Base-by-base conservation (phyloP, 2,797 vertebrate species). In the Meriones psammophilus region DNA sequence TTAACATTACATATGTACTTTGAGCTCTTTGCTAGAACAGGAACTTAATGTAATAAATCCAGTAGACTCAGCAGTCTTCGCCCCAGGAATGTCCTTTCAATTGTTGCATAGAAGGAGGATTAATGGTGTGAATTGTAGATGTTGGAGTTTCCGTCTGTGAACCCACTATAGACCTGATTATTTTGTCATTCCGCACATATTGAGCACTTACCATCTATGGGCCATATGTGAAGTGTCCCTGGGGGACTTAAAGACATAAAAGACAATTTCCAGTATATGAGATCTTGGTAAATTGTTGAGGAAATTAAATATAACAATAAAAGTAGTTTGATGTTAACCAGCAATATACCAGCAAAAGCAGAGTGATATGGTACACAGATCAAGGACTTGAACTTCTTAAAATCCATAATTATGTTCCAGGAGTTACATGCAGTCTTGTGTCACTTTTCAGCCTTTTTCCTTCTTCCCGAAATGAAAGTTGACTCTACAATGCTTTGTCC, bases 11-110 rank as follows among this genome's bases (percentile, higher is more conserved):
- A 56, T 8, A 17, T 96, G 78, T 96, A 95, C 94, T 96, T 97
- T 91, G 83, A 97, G 90, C 81, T 97, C 78, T 96, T 96, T 97
- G 78, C 89, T 96, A 69, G 74, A 96, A 94, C 91, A 95, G 93
- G 85, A 96, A 95, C 95, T 69, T 95, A 92, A 91, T 96, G 91
- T 95, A 91, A 95, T 96, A 96, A 97, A 92, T 96, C 42, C 50
- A 94, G 92, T 92, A 94, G 73, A 96, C 80, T 96, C 85, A 97
- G 95, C 94, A 93, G 89, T 95, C 78, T 69, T 96, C 64, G 3
- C 94, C 69, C 89, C 89, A 92, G 95, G 96, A 96, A 88, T 95
- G 92, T 96, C 88, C 89, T 97, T 96, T 96, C 77, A 95, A n/a
- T 88, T 96, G n/a, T 90, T 95, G 66, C 24, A 60, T 71, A 74